Conservation (phyloP, 35 echinoderm and acorn worm genomes). For the Lytechinus pictus region DNA sequence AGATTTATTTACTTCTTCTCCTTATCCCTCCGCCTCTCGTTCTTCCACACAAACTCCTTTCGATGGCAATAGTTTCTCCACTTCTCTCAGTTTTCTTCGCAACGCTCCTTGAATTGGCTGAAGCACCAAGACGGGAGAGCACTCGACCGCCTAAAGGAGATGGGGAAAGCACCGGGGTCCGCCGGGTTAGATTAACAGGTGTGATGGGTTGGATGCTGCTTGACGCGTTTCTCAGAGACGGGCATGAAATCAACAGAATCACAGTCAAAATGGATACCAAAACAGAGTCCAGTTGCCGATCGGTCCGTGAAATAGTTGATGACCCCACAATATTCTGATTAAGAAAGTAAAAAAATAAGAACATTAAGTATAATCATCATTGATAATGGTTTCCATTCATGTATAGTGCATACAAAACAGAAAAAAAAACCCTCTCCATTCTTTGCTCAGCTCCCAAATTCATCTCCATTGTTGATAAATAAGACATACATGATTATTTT, state of each 20-base stretch:
- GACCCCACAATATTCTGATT: background rate
- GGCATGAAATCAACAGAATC: background rate
- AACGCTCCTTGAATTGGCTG: background rate
- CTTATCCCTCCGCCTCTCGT: background rate
- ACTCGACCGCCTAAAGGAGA: background rate
- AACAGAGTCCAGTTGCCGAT: background rate
- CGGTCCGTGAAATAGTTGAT: background rate
- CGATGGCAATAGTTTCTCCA: background rate
- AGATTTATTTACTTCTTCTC: background rate
- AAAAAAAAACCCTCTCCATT: no score
- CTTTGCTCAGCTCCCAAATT: no score
- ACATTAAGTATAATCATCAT: no score
- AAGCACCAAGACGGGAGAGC: background rate
- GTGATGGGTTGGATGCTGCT: background rate
- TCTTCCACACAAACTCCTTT: slow-evolving; percentile 6
- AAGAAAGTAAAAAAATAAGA: background rate
- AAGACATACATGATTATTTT: no score
- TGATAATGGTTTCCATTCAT: no score
- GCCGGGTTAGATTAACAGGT: background rate
- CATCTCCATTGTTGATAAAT: no score
- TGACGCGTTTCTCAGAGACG: background rate
- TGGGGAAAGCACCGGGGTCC: background rate
- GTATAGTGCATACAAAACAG: no score
- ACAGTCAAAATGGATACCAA: background rate
- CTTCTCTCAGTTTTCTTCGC: background rate